Evolutionary conservation across 2,888 invertebrate genomes (phyloP).

Genomic region (Machimus rusticus): DNA sequence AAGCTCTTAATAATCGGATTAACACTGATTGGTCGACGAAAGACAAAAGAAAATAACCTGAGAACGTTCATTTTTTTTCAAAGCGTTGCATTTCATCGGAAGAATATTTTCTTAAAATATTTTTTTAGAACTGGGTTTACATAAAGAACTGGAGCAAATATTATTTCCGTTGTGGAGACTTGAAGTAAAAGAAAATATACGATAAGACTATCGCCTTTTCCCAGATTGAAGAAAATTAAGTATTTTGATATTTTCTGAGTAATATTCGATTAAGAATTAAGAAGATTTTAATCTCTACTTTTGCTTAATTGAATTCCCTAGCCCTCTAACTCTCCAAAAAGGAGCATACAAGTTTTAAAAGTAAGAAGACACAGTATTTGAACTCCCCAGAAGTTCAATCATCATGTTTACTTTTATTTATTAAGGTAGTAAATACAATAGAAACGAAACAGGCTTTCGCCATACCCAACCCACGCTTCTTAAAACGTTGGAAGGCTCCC

Average conservation of each 20-base stretch:
- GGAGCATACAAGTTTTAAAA: not conserved
- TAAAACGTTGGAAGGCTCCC: not conserved
- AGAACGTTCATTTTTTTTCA: not conserved
- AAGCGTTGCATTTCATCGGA: not conserved
- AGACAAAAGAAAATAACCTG: not conserved
- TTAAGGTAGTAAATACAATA: not conserved
- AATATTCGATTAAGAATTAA: no score
- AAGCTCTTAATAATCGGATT: not conserved
- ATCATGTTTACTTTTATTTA: not conserved
- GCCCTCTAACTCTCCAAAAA: no score
- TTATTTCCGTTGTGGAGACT: no score
- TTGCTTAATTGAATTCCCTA: no score
- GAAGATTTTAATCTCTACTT: no score
- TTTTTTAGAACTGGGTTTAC: not conserved
- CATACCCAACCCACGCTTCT: not conserved
- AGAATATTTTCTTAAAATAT: not conserved
- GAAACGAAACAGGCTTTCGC: not conserved
- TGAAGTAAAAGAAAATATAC: no score
- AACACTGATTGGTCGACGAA: not conserved
- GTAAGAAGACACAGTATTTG: not conserved
- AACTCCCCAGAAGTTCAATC: not conserved
- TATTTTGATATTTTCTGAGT: no score
- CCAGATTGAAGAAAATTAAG: no score
- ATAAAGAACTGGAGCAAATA: not conserved
- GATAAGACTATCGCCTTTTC: no score